Evolutionary conservation across 2,797 vertebrate species (phyloP).

Genomic region (Falco biarmicus): DNA sequence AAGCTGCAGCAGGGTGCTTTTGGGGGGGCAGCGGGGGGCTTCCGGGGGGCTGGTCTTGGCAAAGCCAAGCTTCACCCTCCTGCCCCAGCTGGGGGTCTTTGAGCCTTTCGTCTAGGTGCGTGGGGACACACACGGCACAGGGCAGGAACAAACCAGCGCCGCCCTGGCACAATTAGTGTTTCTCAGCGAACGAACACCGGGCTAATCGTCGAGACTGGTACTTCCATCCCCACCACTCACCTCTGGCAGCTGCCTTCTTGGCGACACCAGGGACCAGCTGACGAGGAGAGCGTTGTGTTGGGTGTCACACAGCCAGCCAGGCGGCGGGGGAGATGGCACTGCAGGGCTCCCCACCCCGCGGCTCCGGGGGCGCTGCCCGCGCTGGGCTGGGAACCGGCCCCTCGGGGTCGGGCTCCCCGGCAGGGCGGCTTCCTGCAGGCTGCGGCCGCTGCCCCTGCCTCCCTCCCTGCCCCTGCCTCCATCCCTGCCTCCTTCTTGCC

Average conservation of each 20-base stretch:
- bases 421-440: accelerated
- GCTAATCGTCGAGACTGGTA: neutral
- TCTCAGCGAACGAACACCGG: neutral
- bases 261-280: neutral
- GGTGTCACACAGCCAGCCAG: neutral
- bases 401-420: accelerated
- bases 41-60: neutral
- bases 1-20: neutral
- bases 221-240: neutral
- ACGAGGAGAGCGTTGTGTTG: neutral
- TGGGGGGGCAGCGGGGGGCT: neutral
- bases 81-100: neutral
- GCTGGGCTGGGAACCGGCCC: neutral
- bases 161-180: neutral
- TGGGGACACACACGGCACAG: neutral
- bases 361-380: neutral
- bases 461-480: too few relatives aligned
- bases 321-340: neutral
- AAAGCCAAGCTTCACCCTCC: neutral
- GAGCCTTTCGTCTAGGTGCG: neutral
- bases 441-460: neutral
- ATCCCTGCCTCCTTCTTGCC: accelerated
- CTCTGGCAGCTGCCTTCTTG: neutral
- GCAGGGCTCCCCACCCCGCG: neutral
- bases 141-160: neutral